These are phyloP conservation scores for Sialia sialis DNA, from an alignment of 2,113 vertebrate genomes.

Conservation along the genomic window DNA sequence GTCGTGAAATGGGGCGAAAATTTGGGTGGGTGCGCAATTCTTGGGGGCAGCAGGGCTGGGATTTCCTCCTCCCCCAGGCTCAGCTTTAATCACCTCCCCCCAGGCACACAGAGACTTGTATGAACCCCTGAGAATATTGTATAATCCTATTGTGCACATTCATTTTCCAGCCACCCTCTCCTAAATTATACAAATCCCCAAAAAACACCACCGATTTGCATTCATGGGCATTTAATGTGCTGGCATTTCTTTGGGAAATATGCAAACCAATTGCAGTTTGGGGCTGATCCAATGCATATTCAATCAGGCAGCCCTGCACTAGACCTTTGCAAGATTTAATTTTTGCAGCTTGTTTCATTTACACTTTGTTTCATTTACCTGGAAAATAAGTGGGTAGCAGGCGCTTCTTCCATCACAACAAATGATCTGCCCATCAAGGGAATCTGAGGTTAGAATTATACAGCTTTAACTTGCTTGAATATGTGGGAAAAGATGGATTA, in stretches of 20 bases:
- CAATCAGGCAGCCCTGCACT: not conserved
- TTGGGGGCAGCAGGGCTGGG: not conserved
- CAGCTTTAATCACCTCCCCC: slow-evolving; percentile 19
- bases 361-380: slow-evolving; percentile 44
- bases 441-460: slow-evolving; percentile 14
- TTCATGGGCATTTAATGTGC: slow-evolving; percentile 25
- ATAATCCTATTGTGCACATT: slow-evolving; percentile 53
- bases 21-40: not conserved
- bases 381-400: slow-evolving; percentile 42
- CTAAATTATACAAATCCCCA: slow-evolving; percentile 29
- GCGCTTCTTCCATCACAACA: not conserved
- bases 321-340: not conserved
- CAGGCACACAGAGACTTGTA: not conserved
- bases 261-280: slow-evolving; percentile 40
- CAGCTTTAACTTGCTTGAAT: not conserved
- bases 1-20: not conserved
- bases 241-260: slow-evolving; percentile 39
- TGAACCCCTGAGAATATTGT: slow-evolving; percentile 56
- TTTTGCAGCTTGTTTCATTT: slow-evolving; percentile 39
- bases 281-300: not conserved
- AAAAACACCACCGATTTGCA: slow-evolving; percentile 32
- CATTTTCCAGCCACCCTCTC: slow-evolving; percentile 46
- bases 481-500: slow-evolving; percentile 21
- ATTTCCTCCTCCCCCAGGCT: slow-evolving; percentile 40
- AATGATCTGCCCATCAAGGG: slow-evolving; percentile 1